phyloP scores from a whole-genome alignment of 2,113 vertebrate genomes.

The Sclerurus mexicanus region DNA sequence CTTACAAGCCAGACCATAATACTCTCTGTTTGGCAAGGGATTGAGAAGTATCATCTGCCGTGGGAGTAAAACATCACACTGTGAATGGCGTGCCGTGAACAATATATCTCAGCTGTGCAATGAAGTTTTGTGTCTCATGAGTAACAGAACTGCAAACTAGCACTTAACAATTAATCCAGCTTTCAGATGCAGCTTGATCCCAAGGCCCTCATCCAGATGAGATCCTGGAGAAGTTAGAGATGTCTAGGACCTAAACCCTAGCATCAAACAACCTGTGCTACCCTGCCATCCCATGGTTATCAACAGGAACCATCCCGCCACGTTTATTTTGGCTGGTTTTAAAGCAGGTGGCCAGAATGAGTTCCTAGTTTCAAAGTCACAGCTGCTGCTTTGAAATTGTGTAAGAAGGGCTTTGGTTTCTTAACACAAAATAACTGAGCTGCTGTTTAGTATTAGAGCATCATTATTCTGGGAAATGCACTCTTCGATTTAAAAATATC shows the following conservation, averaged over 20 bases:
- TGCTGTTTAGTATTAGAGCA: conserved; percentile 66
- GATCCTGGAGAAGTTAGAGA: background rate
- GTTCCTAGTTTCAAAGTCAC: conserved; percentile 62
- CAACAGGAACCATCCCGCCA: background rate
- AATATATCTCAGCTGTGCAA: background rate
- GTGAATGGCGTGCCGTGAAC: background rate
- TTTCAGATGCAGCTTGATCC: background rate
- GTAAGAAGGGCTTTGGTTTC: conserved; percentile 69
- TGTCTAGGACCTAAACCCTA: background rate
- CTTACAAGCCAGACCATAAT: background rate
- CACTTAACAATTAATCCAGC: background rate
- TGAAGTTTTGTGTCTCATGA: background rate
- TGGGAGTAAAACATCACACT: background rate
- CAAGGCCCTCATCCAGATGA: background rate
- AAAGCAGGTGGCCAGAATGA: conserved; percentile 62
- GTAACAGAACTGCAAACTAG: background rate
- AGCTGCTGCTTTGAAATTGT: conserved; percentile 69
- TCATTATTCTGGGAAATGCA: conserved; percentile 60
- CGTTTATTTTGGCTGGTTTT: conserved; percentile 53
- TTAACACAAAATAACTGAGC: conserved; percentile 60
- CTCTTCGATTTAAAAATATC: conserved; percentile 54
- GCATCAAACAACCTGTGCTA: conserved; percentile 3
- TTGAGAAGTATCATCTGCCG: background rate
- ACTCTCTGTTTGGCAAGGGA: background rate
- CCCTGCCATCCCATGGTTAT: conserved; percentile 34